Evolutionary conservation across 2,797 vertebrate species (phyloP), one percentile per base, ranked within the genome.

Genomic region (Chanos chanos): DNA sequence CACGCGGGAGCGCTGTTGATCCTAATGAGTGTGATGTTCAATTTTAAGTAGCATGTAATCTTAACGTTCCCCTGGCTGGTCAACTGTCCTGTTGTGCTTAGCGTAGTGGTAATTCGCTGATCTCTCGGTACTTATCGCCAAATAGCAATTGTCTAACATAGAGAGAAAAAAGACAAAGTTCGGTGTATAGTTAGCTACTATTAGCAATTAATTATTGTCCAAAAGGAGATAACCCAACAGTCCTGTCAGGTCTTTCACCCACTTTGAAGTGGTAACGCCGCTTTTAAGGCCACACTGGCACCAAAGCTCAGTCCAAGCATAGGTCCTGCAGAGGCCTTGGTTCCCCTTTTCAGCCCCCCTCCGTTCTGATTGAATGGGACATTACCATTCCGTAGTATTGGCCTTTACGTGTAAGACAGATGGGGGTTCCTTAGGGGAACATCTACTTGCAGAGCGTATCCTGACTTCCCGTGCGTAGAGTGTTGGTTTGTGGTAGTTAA

Each of bases 391-490:
- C 44, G 37, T 44, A 55, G 36, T 64, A 50, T 60, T 44, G 58
- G 61, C 56, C 51, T 65, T 52, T 12, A 16, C 37, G 24, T 33
- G 8, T n/a, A 12, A 27, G 36, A 52, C 30, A 24, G 40, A 56
- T 51, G 62, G 64, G 77, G 64, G 64, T 47, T 39, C 49, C 51
- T 16, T 39, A 55, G 76, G 76, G 76, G 77, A 45, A 39, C 53
- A 75, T 47, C 65, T 54, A 69, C 70, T 15, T 9, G 10, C 34
- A 16, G 10, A 33, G 28, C 10, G 4, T 8, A 8, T 45, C n/a
- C 19, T 9, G 21, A 24, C 57, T 12, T 40, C 19, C 21, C 0
- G 4, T 8, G 21, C 9, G 8, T 34, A 33, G n/a, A n/a, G n/a
- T n/a, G n/a, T n/a, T n/a, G n/a, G n/a, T n/a, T n/a, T n/a, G n/a